Base-by-base conservation (phyloP, 2,888 invertebrate genomes). In the Drosophila leonis region DNA sequence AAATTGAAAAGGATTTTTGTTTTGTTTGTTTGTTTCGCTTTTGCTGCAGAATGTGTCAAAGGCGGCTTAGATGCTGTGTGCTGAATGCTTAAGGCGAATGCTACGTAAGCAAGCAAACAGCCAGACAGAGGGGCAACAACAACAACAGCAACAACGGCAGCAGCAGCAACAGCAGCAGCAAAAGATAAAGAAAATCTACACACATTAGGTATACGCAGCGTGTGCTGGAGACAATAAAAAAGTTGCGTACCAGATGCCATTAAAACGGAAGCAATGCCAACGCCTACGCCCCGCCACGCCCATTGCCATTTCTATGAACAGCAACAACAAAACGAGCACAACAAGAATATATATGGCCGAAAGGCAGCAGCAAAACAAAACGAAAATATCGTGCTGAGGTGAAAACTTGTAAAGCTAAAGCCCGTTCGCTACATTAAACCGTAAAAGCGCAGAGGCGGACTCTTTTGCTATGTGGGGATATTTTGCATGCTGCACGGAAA, bases 161-260 rank as follows among this genome's bases (percentile, higher is more conserved):
- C 44, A 44, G 4, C 42, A 13, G 6, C 51, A 18, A 15, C 12
- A 8, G n/a, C 13, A 46, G 18, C 18, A 31, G 35, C 52, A 44
- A 42, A 15, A 46, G n/a, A 27, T n/a, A 46, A 33, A 57, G 37
- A 31, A 51, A 37, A 57, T 57, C 62, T 42, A 49, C 57, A 41
- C 48, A 48, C 66, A 83, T 87, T 89, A 75, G 89, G 87, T 83
- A 84, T 84, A 89, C 89, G 89, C 84, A 76, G 73, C 65, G 72
- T 68, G 75, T 39, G 73, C 68, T 62, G 61, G 67, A 60, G 66
- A 80, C 68, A 55, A 68, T 71, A 80, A 68, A 66, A 71, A 81
- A 66, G 39, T 71, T 79, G 82, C 83, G 64, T 73, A 83, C 57
- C 76, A 78, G 71, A 76, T 79, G 84, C 79, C 79, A 83, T 79